Evolutionary conservation across 2,888 invertebrate genomes (phyloP).

Genomic region (Mantis religiosa): DNA sequence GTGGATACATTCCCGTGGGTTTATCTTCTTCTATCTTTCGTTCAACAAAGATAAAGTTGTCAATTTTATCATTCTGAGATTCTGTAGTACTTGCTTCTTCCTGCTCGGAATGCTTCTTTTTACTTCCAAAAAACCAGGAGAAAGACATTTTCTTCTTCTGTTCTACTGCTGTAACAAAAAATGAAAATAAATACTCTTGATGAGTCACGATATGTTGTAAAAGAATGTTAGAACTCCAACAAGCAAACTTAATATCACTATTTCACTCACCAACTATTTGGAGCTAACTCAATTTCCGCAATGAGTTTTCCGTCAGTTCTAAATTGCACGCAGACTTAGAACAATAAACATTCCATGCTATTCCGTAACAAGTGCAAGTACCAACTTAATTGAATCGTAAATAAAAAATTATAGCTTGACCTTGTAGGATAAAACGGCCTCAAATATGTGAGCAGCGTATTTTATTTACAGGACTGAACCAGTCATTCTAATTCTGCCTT

Average conservation of each 20-base stretch:
- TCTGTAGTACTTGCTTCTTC: neutral
- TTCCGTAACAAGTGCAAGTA: neutral
- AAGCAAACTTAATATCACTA: no score
- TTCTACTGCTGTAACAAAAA: no score
- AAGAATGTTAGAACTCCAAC: no score
- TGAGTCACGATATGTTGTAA: no score
- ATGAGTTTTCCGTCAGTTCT: no score
- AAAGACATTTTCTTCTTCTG: neutral
- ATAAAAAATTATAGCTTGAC: no score
- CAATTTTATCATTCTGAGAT: constrained; percentile 2
- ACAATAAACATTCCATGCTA: neutral
- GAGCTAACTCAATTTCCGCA: neutral
- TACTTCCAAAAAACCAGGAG: constrained; percentile 21
- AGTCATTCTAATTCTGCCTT: no score
- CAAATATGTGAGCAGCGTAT: no score
- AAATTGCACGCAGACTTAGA: neutral
- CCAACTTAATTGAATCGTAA: neutral
- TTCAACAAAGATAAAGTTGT: constrained; percentile 20
- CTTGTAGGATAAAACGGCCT: no score
- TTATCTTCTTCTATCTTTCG: neutral
- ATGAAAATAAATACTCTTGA: no score
- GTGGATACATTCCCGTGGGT: neutral
- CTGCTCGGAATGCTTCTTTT: constrained; percentile 7
- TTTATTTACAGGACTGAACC: no score
- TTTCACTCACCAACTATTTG: neutral